Conservation (phyloP, 2,113 vertebrate genomes). For the Macrotus californicus region DNA sequence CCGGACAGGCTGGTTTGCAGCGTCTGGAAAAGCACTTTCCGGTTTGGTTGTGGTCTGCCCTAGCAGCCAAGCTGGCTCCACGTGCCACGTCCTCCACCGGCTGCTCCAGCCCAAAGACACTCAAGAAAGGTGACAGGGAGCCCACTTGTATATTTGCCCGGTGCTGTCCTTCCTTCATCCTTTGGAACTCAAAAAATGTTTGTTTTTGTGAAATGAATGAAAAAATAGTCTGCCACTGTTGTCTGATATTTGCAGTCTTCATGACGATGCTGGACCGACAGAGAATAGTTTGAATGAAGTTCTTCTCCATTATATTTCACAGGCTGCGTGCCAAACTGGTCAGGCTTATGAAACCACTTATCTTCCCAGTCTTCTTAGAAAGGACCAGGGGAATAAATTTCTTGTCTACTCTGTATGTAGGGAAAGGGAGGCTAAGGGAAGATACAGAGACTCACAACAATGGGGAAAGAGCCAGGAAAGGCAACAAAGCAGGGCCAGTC, state of each 20-base stretch:
- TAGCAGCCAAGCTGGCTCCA: background rate
- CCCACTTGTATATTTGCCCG: background rate
- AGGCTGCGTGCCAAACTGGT: background rate
- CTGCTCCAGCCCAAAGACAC: background rate
- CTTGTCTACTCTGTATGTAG: background rate
- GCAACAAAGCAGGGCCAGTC: no score
- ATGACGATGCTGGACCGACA: background rate
- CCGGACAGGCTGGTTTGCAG: background rate
- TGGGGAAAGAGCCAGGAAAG: background rate
- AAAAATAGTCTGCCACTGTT: background rate
- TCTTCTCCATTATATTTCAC: background rate
- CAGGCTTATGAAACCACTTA: background rate
- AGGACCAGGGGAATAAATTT: background rate
- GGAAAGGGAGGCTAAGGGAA: background rate
- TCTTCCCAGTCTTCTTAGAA: background rate
- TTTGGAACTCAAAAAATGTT: background rate
- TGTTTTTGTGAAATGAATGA: background rate
- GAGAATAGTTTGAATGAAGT: background rate
- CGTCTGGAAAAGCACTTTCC: constrained; percentile 49
- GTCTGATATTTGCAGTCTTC: background rate
- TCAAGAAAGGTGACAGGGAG: background rate
- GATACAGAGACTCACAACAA: background rate
- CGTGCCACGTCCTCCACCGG: background rate
- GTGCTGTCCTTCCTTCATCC: background rate
- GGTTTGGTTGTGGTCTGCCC: constrained; percentile 21